Evolutionary conservation across 2,888 invertebrate species (phyloP).

Genomic region (Pelosia muscerda): DNA sequence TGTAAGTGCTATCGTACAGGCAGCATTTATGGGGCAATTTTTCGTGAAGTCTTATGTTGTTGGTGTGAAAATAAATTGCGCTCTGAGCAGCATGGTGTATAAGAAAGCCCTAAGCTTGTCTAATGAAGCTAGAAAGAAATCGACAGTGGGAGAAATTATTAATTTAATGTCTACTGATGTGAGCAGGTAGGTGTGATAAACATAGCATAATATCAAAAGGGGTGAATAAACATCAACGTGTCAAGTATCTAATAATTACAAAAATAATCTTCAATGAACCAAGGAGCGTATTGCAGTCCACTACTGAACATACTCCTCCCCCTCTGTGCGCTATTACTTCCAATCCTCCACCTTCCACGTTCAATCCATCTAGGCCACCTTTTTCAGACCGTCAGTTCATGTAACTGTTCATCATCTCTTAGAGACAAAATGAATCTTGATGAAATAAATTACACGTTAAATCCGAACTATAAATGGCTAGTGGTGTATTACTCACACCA

Average conservation of each 20-base stretch:
- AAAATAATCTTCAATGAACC: not conserved
- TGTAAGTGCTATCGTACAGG: conserved; percentile 90
- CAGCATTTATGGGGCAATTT: conserved; percentile 93
- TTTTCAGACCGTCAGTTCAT: too few species aligned
- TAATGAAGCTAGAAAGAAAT: conserved; percentile 90
- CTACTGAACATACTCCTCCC: too few species aligned
- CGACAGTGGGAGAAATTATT: conserved; percentile 94
- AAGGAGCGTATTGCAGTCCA: too few species aligned
- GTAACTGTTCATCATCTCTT: too few species aligned
- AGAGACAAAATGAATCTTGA: not conserved
- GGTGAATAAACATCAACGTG: not conserved
- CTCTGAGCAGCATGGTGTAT: conserved; percentile 92
- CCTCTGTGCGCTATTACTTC: too few species aligned
- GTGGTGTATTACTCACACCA: too few species aligned
- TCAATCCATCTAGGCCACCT: too few species aligned
- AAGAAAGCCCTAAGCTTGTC: conserved; percentile 92
- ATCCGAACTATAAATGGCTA: too few species aligned
- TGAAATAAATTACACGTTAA: not conserved
- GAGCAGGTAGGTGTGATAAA: conserved; percentile 78
- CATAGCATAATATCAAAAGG: not conserved
- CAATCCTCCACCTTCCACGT: too few species aligned
- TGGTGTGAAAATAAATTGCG: conserved; percentile 93
- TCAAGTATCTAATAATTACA: not conserved
- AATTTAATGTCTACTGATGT: conserved; percentile 95
- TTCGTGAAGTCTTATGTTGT: conserved; percentile 94